phyloP scores from a whole-genome alignment of 2,797 vertebrate species.

The Jordanella pulchra region DNA sequence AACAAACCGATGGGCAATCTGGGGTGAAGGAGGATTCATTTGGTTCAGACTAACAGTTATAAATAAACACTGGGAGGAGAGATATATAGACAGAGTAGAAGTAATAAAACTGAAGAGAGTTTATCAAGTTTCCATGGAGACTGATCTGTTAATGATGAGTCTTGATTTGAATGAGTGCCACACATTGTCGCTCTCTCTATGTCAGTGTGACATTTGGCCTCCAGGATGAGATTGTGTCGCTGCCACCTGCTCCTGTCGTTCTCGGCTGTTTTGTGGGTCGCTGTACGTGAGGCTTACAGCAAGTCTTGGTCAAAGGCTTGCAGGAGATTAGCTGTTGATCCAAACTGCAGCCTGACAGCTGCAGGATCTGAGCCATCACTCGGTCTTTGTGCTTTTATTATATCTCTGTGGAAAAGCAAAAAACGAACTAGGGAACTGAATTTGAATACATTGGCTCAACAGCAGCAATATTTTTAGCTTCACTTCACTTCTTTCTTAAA shows the following conservation, averaged over 20 bases:
- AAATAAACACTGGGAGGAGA: neutral
- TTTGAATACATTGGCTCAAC: neutral
- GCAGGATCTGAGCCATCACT: constrained; percentile 20
- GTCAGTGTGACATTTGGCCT: constrained; percentile 36
- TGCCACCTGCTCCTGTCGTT: constrained; percentile 67
- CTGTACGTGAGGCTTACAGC: constrained; percentile 40
- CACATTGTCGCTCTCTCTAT: neutral
- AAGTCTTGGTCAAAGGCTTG: constrained; percentile 38
- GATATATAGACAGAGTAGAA: neutral
- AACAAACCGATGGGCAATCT: constrained; percentile 11
- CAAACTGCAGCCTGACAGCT: constrained; percentile 59
- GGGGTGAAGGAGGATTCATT: constrained; percentile 24
- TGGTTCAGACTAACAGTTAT: neutral
- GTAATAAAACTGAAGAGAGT: neutral
- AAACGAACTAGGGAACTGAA: neutral
- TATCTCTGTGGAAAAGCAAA: neutral
- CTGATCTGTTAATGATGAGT: neutral
- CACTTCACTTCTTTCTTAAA: neutral
- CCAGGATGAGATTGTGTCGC: constrained; percentile 39
- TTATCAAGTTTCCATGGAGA: neutral
- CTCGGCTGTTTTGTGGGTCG: constrained; percentile 39
- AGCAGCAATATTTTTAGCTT: neutral
- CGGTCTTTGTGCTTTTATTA: neutral
- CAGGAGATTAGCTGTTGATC: constrained; percentile 57
- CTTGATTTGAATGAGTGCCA: neutral